Evolutionary conservation across 2,113 vertebrate genomes (phyloP).

Genomic region (Xiphophorus couchianus): DNA sequence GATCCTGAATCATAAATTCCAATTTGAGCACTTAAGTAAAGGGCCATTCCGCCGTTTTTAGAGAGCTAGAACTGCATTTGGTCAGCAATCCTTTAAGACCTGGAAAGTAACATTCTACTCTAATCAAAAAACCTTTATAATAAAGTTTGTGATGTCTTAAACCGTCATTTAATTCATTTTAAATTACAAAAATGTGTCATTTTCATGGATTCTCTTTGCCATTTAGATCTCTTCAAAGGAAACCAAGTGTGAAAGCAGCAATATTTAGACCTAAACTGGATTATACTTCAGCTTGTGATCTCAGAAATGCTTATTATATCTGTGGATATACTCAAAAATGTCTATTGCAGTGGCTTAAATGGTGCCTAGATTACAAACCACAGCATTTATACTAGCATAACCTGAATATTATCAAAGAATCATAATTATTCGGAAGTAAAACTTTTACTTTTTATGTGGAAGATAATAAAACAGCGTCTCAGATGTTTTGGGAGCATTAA

Average conservation of each 20-base stretch:
- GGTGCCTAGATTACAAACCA: not conserved
- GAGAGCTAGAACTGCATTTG: not conserved
- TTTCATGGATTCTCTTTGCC: not conserved
- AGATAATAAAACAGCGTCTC: not conserved
- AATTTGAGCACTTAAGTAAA: not conserved
- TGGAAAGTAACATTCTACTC: not conserved
- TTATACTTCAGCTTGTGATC: not conserved
- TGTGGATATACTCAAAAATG: not conserved
- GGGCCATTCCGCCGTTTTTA: too few species aligned
- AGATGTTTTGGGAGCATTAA: not conserved
- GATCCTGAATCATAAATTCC: not conserved
- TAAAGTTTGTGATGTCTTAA: not conserved
- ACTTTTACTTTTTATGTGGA: not conserved
- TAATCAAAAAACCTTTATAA: not conserved
- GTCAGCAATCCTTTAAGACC: not conserved
- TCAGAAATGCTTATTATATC: not conserved
- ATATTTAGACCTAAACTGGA: too few species aligned
- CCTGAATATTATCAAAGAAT: not conserved
- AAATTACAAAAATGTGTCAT: not conserved
- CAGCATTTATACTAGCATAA: not conserved
- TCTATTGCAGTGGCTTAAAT: not conserved
- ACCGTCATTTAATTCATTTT: not conserved
- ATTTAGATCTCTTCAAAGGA: too few species aligned
- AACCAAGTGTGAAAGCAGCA: too few species aligned
- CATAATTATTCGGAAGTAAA: not conserved